phyloP scores from a whole-genome alignment of 2,888 invertebrate genomes.

The Mythimna albipuncta region DNA sequence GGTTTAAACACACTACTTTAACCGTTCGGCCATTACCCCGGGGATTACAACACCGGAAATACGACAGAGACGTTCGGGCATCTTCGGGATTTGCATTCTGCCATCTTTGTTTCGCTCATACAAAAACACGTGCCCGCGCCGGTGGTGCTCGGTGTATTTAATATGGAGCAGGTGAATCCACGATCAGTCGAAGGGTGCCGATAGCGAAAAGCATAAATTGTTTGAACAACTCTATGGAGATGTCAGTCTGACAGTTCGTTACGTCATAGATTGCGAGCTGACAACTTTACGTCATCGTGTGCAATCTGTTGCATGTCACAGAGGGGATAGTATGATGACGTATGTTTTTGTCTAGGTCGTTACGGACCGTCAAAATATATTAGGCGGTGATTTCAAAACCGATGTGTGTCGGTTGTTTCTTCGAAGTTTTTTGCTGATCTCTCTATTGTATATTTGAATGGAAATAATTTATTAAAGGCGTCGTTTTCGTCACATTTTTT shows the following conservation, averaged over 20 bases:
- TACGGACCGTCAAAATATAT: background rate
- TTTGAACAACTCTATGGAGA: conserved; percentile 9
- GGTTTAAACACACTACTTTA: conserved; percentile 2
- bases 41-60: background rate
- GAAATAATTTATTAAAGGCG: no score
- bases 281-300: background rate
- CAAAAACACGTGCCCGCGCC: background rate
- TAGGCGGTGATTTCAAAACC: background rate
- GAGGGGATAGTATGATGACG: background rate
- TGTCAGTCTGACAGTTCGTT: conserved; percentile 1
- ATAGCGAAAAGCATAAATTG: background rate
- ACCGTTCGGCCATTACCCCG: conserved; percentile 1
- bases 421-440: background rate
- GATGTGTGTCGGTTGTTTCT: background rate
- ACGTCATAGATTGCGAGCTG: conserved; percentile 1
- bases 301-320: background rate
- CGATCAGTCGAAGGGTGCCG: background rate
- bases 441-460: no score
- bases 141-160: background rate
- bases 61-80: conserved; percentile 4
- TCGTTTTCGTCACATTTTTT: no score
- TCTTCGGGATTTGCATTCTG: conserved; percentile 1
- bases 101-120: background rate
- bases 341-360: background rate
- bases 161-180: conserved; percentile 4